Conservation (phyloP, 92 coral and sea anemone species). For the Porites rus region DNA sequence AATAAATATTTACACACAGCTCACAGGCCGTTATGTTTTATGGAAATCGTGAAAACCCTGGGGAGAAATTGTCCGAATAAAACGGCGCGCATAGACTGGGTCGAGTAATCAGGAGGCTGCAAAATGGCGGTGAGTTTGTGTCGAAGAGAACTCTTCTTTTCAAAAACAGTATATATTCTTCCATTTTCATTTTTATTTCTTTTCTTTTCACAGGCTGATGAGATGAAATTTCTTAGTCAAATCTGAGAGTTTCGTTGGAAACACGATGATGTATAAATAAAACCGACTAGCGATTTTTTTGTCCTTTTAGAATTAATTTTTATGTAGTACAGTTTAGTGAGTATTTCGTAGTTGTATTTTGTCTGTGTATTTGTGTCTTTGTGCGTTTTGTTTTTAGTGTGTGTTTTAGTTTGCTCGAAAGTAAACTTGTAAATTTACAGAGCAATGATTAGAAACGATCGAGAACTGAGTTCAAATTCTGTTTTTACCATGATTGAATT, state of each 20-base stretch:
- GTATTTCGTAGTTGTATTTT: neutral
- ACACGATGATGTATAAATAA: constrained; percentile 23
- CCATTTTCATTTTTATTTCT: neutral
- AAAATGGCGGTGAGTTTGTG: constrained; percentile 37
- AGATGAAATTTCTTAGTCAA: constrained; percentile 50
- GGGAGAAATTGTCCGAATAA: neutral
- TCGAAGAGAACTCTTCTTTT: neutral
- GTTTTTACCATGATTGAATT: constrained; percentile 13
- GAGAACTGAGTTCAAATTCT: constrained; percentile 38
- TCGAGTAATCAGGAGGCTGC: constrained; percentile 29
- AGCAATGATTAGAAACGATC: constrained; percentile 39
- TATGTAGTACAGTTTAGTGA: neutral
- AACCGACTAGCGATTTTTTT: constrained; percentile 42
- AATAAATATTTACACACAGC: neutral
- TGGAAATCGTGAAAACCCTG: neutral
- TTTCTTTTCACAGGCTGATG: constrained; percentile 22
- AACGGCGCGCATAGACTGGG: constrained; percentile 13
- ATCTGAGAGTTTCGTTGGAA: constrained; percentile 45
- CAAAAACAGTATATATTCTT: neutral
- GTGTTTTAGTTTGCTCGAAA: neutral
- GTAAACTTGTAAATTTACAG: constrained; percentile 1
- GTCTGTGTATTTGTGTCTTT: neutral
- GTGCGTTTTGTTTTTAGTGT: constrained; percentile 9
- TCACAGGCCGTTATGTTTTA: neutral
- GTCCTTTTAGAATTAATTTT: no score